Percentiles rank a stretch among this genome's conserved stretches.
Conservation (phyloP, 2,888 invertebrate species). For the Chouioia cunea region DNA sequence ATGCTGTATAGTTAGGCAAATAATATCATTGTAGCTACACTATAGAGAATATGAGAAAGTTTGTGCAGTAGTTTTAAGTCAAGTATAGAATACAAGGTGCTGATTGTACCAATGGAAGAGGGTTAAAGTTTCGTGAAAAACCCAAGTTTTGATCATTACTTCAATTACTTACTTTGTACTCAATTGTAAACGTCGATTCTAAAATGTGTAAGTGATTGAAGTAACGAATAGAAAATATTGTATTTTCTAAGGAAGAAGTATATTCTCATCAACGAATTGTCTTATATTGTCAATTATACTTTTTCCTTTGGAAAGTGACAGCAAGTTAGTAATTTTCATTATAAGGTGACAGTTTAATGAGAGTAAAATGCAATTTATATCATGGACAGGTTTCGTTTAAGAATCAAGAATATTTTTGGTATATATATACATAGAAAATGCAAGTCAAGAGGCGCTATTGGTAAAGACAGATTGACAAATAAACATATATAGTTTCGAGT, state of each 20-base stretch:
- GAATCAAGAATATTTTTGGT: too few relatives aligned
- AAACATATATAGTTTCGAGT: too few relatives aligned
- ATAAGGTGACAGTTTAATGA: too few relatives aligned
- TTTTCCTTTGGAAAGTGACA: too few relatives aligned
- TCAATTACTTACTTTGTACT: slow-evolving; percentile 4
- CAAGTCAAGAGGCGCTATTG: too few relatives aligned
- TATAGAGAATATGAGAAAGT: slow-evolving; percentile 6
- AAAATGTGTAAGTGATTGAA: slow-evolving; percentile 16
- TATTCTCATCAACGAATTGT: neutral
- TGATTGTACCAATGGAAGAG: slow-evolving; percentile 20
- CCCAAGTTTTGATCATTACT: slow-evolving; percentile 36
- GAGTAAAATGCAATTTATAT: too few relatives aligned
- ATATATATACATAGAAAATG: too few relatives aligned
- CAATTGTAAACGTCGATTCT: neutral
- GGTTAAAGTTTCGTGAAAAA: slow-evolving; percentile 47
- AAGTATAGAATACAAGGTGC: slow-evolving; percentile 21
- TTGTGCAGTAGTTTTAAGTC: slow-evolving; percentile 20
- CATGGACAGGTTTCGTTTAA: too few relatives aligned
- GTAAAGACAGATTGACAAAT: too few relatives aligned
- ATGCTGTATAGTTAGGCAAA: slow-evolving; percentile 6
- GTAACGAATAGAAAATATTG: slow-evolving; percentile 16
- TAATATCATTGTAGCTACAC: neutral
- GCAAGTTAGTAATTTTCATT: too few relatives aligned
- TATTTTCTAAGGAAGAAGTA: slow-evolving; percentile 21
- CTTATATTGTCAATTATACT: too few relatives aligned